Conservation (phyloP, 2,797 vertebrate species). For the Arctocebus calabarensis region DNA sequence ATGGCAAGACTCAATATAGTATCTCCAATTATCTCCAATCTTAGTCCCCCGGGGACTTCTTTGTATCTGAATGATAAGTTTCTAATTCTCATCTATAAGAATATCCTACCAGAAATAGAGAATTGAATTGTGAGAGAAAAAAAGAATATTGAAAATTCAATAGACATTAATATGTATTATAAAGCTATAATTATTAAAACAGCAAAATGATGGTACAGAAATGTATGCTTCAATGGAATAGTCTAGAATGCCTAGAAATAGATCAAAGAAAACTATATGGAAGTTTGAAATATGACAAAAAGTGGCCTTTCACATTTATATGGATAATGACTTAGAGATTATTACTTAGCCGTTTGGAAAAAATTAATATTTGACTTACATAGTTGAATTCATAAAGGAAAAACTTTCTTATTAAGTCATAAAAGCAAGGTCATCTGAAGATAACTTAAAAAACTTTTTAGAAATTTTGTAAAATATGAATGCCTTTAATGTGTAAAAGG, state of each 20-base stretch:
- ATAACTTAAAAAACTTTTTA: background rate
- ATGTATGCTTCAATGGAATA: background rate
- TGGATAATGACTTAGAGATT: background rate
- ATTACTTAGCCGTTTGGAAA: background rate
- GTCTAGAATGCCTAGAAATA: constrained; percentile 1
- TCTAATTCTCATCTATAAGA: constrained; percentile 40
- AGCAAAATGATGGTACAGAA: background rate
- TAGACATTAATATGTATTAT: background rate
- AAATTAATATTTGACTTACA: background rate
- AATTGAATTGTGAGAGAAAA: background rate
- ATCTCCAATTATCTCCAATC: background rate
- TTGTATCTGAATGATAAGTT: background rate
- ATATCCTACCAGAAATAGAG: background rate
- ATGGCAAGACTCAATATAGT: background rate
- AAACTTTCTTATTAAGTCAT: background rate
- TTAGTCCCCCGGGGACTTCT: background rate
- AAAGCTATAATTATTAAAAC: constrained; percentile 33
- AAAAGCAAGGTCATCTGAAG: background rate
- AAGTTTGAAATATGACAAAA: constrained; percentile 41
- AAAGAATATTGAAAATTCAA: background rate
- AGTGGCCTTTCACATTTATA: background rate
- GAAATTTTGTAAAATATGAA: background rate
- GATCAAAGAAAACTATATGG: constrained; percentile 16
- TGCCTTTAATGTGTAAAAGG: background rate
- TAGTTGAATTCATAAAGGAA: background rate